Conservation (phyloP, 92 coral and sea anemone genomes). For the Zoanthus sansibaricus region DNA sequence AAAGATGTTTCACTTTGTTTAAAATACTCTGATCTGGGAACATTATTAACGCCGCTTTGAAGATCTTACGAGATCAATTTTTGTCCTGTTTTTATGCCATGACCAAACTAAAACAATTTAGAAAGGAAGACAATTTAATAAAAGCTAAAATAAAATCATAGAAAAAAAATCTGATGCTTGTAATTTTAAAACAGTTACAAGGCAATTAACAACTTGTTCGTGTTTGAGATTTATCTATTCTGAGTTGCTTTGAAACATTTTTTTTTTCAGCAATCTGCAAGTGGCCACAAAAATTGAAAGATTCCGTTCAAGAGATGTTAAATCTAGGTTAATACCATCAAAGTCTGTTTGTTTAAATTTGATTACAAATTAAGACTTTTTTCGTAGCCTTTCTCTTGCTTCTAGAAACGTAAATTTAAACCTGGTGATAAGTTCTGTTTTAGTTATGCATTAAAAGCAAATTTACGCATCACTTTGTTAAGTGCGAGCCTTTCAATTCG, state of each 20-base stretch:
- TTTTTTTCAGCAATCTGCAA: not conserved
- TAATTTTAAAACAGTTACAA: not conserved
- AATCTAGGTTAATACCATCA: not conserved
- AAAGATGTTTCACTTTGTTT: not conserved
- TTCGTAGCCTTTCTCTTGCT: not conserved
- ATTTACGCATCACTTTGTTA: slow-evolving; percentile 33
- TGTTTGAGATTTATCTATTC: not conserved
- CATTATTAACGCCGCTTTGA: not conserved
- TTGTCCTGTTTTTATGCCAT: not conserved
- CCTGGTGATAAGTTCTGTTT: slow-evolving; percentile 19
- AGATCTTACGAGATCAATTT: not conserved
- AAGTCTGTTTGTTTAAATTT: not conserved
- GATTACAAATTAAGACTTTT: not conserved
- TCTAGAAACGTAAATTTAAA: slow-evolving; percentile 11
- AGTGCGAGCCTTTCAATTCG: slow-evolving; percentile 13
- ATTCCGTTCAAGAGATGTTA: not conserved
- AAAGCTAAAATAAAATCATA: not conserved
- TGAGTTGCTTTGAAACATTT: not conserved
- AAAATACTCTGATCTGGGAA: not conserved
- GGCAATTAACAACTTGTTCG: not conserved
- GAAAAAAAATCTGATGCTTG: not conserved
- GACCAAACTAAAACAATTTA: not conserved
- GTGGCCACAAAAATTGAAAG: not conserved
- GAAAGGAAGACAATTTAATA: not conserved
- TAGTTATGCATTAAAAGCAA: slow-evolving; percentile 25